These are phyloP conservation scores for Slavum lentiscoides DNA, from an alignment of 2,888 invertebrate species.

Conservation along the genomic window DNA sequence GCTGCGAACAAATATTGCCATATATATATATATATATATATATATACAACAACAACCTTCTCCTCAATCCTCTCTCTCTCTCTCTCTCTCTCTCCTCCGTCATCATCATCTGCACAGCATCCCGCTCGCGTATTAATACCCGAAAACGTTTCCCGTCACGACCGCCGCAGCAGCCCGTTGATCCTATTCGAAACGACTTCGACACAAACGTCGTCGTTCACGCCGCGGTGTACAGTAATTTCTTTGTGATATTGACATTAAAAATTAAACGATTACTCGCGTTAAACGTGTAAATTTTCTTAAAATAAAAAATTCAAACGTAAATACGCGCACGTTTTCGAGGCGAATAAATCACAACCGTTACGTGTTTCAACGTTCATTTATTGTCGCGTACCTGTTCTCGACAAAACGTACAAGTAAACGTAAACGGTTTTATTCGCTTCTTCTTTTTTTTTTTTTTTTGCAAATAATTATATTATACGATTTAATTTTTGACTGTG, in stretches of 20 bases:
- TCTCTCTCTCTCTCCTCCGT: not conserved
- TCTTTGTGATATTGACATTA: constrained; percentile 6
- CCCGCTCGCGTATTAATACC: constrained; percentile 10
- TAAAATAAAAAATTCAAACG: not conserved
- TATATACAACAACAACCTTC: too few relatives aligned
- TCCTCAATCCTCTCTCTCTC: not conserved
- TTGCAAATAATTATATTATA: too few relatives aligned
- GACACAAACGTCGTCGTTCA: constrained; percentile 23
- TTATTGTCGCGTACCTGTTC: too few relatives aligned
- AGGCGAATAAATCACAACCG: not conserved
- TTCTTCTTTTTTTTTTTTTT: too few relatives aligned
- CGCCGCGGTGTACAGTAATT: not conserved
- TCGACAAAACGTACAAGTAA: too few relatives aligned
- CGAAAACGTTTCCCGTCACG: constrained; percentile 32
- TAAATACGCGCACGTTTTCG: not conserved
- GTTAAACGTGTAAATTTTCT: constrained; percentile 11
- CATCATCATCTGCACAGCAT: too few relatives aligned
- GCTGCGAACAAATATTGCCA: constrained; percentile 42
- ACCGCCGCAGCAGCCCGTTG: constrained; percentile 2
- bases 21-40: too few relatives aligned
- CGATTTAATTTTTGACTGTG: too few relatives aligned
- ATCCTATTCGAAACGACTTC: constrained; percentile 36
- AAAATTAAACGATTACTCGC: not conserved
- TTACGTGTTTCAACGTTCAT: not conserved
- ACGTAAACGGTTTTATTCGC: not conserved